These are phyloP conservation scores for Drosophila miranda DNA, from an alignment of 1,140 invertebrate species.

Conservation along the genomic window DNA sequence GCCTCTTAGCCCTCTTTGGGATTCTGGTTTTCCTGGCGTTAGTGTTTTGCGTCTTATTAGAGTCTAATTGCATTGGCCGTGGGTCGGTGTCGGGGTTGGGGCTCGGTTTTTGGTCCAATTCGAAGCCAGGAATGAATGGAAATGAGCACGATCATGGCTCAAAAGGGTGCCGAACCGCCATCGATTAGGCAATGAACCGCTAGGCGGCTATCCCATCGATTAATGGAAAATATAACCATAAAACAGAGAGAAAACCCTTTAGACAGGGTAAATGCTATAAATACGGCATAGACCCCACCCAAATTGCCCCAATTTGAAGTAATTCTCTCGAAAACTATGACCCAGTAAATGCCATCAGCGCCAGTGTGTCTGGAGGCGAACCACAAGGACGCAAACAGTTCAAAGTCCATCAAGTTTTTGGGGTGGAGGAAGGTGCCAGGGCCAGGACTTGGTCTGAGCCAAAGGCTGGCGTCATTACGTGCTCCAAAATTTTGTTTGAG, in stretches of 20 bases:
- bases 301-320: neutral
- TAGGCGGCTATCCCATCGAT: slow-evolving; percentile 43
- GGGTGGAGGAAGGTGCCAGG: too few species aligned
- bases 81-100: slow-evolving; percentile 27
- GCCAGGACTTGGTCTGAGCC: too few species aligned
- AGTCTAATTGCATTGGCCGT: slow-evolving; percentile 70
- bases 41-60: slow-evolving; percentile 77
- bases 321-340: neutral
- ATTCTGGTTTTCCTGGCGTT: slow-evolving; percentile 55
- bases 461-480: slow-evolving; percentile 53
- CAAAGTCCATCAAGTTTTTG: too few species aligned
- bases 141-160: slow-evolving; percentile 39
- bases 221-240: neutral
- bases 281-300: too few species aligned
- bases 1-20: neutral
- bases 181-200: slow-evolving; percentile 47
- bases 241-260: too few species aligned
- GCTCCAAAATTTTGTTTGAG: slow-evolving; percentile 40
- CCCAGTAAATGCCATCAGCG: slow-evolving; percentile 3
- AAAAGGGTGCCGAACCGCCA: slow-evolving; percentile 47
- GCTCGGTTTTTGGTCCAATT: slow-evolving; percentile 14
- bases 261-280: too few species aligned
- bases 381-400: too few species aligned
- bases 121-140: slow-evolving; percentile 34
- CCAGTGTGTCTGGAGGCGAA: too few species aligned